Evolutionary conservation across 2,797 vertebrate genomes (phyloP), one percentile per base, ranked within the genome.

Genomic region (Avahi laniger): DNA sequence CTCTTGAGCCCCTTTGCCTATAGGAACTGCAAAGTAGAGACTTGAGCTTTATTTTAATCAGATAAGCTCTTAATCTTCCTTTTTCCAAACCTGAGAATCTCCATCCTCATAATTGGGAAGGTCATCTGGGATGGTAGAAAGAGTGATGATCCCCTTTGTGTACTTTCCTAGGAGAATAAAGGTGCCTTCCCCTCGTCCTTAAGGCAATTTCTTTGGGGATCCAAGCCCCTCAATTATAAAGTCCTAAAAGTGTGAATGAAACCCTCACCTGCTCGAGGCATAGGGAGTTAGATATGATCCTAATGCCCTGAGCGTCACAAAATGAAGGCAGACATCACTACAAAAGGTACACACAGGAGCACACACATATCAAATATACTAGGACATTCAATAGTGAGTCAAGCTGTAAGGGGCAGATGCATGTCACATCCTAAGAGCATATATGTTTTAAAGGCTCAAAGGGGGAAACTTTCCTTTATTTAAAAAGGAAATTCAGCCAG

Each of bases 281-380:
- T 3, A 54, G n/a, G 1, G 17, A 35, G 48, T 15, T 26, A 67
- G 43, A 18, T 1, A 6, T 1, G 7, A 6, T 33, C 59, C 50
- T 4, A 5, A 46, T 1, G 2, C 11, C n/a, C 10, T 0, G 15
- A 67, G 38, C 33, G 6, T 65, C 35, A n/a, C 5, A 14, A 50
- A 61, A 84, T 0, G 0, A 65, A 63, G 9, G 59, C 84, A 20
- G 3, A 59, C 0, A 9, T 46, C 33, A 4, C 57, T 18, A 83
- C 28, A 26, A n/a, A n/a, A 43, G 69, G 30, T 38, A 0, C 0
- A 0, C 17, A 8, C 4, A 24, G 0, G 0, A 83, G 76, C 67
- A 43, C 50, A 35, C 59, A 38, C 35, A 10, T 1, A 30, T 67
- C 52, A 4, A 13, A 17, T 0, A 2, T 33, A 18, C n/a, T 26